These are phyloP conservation scores for Meloidogyne chitwoodi DNA, from an alignment of 1,140 invertebrate genomes.

Conservation along the genomic window DNA sequence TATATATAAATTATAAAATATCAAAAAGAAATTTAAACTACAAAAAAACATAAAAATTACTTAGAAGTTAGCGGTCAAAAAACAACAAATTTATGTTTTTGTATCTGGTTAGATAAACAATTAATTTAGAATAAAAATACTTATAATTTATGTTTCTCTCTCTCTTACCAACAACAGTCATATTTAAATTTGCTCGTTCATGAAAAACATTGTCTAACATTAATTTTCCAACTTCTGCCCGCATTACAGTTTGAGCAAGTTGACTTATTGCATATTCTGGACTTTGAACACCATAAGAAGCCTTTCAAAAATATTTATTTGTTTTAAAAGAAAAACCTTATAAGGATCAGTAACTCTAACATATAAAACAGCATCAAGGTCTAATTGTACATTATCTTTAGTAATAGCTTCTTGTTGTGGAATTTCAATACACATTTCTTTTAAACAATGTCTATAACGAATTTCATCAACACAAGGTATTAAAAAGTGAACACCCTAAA, in stretches of 20 bases:
- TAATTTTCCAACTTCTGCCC: constrained; percentile 93
- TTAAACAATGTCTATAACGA: constrained; percentile 95
- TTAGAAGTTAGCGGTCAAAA: too few species aligned
- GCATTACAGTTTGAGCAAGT: constrained; percentile 95
- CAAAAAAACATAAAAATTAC: too few species aligned
- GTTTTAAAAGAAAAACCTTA: constrained; percentile 62
- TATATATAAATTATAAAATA: not conserved
- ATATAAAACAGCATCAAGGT: constrained; percentile 73
- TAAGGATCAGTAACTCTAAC: constrained; percentile 88
- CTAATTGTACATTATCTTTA: constrained; percentile 67
- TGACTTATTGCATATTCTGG: constrained; percentile 98
- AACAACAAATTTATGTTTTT: too few species aligned
- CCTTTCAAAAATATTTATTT: constrained; percentile 59
- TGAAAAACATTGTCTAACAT: constrained; percentile 88
- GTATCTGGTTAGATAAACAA: too few species aligned
- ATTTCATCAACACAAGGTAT: constrained; percentile 86
- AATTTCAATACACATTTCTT: constrained; percentile 98
- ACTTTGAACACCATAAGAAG: constrained; percentile 97
- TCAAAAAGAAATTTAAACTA: not conserved
- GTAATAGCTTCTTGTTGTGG: constrained; percentile 97
- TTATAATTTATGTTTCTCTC: too few species aligned
- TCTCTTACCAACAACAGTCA: constrained; percentile 73
- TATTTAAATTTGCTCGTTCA: constrained; percentile 88
- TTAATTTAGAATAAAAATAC: not conserved
- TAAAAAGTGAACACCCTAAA: constrained; percentile 83